Base-by-base conservation (phyloP, 2,113 vertebrate genomes). In the Tupaia chinensis region DNA sequence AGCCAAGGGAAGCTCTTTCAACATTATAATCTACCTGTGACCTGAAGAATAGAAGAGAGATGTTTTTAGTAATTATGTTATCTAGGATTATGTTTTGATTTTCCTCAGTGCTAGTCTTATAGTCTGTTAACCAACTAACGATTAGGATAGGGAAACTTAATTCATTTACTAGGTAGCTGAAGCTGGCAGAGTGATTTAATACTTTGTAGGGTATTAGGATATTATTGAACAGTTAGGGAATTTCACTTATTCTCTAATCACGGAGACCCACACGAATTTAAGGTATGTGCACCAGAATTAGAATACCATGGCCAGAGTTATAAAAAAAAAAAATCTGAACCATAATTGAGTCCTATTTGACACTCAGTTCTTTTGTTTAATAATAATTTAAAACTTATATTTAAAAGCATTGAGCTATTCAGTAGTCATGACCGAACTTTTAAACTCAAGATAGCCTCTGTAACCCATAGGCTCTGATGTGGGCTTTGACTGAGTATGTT, bases 381-480 rank as follows among this genome's bases (percentile, higher is more conserved):
- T 91, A 56, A n/a, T 74, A 89, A 73, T 60, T 90, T 81, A 66
- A 93, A 90, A 77, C 17, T 32, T 91, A 61, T 0, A n/a, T 60
- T 93, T 96, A 63, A 91, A 93, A 78, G 60, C 27, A 61, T n/a
- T 82, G 22, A 54, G 11, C 19, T 92, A 58, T 85, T 92, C 22
- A 29, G 0, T 89, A 74, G 13, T 81, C 65, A 61, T 74, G 20
- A 76, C 12, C 76, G 68, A 86, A 93, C 53, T 53, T 34, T 76
- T 70, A 61, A 78, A 80, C 53, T 85, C 79, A 23, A 25, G 69
- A n/a, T 73, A 72, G 14, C 58, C 16, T 93, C 2, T 66, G 5
- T 53, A 65, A 25, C 53, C 60, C 27, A 68, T 4, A 85, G 63
- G 11, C 69, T 16, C 56, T 76, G n/a, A 82, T 86, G 1, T 32